Percentiles rank a stretch among this genome's conserved stretches.
These are phyloP conservation scores for Lepidocyrtoides sp. DNA, from an alignment of 2,888 invertebrate species.

Conservation along the genomic window DNA sequence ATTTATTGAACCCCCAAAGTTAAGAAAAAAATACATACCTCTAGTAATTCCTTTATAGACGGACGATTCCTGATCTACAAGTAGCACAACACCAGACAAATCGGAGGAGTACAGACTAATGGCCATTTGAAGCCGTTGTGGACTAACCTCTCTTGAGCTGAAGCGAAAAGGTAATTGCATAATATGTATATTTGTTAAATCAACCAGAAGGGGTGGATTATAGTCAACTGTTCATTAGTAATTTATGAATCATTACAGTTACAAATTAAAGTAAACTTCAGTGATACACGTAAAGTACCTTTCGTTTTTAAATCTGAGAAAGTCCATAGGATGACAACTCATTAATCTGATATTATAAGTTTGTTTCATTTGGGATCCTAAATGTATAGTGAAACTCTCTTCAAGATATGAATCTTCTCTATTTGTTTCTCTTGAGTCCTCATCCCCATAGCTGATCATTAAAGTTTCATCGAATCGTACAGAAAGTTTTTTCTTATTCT, in stretches of 20 bases:
- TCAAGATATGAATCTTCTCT: constrained; percentile 89
- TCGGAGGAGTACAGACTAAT: constrained; percentile 97
- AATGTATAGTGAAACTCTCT: constrained; percentile 99
- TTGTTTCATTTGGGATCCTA: constrained; percentile 99
- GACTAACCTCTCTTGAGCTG: constrained; percentile 86
- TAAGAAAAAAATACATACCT: constrained; percentile 86
- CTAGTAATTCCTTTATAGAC: constrained; percentile 90
- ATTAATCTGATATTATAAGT: constrained; percentile 98
- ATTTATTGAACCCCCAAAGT: neutral
- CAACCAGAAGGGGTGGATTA: too few relatives aligned
- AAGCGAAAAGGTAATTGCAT: neutral
- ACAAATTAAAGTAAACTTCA: neutral
- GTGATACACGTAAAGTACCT: too few relatives aligned
- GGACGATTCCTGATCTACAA: constrained; percentile 91
- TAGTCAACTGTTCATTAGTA: too few relatives aligned
- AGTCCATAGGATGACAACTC: constrained; percentile 93
- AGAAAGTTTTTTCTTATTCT: constrained; percentile 83
- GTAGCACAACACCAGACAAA: constrained; percentile 94
- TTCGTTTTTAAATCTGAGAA: constrained; percentile 87
- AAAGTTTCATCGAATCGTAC: constrained; percentile 84
- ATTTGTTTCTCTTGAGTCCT: constrained; percentile 86
- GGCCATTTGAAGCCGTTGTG: constrained; percentile 96
- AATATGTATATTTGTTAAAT: neutral
- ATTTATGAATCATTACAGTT: too few relatives aligned
- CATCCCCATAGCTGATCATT: constrained; percentile 86